Evolutionary conservation across 1,140 invertebrate species (phyloP).

Genomic region (Sitodiplosis mosellana): DNA sequence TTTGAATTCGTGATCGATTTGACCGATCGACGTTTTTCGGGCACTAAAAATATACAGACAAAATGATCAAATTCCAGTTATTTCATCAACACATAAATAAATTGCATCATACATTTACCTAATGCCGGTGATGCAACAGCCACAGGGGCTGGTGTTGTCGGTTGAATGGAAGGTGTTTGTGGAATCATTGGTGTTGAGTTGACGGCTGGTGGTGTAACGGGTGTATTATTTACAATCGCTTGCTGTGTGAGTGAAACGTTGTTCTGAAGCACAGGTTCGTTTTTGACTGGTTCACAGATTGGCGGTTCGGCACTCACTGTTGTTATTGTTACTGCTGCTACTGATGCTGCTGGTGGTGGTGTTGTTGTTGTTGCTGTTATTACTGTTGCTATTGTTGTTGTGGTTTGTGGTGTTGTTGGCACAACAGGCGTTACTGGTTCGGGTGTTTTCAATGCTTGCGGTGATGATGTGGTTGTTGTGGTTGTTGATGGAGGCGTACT

Average conservation of each 20-base stretch:
- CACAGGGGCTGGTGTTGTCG: no score
- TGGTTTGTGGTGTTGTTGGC: conserved; percentile 14
- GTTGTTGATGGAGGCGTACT: conserved; percentile 25
- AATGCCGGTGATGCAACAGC: no score
- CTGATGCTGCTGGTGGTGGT: conserved; percentile 1
- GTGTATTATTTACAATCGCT: no score
- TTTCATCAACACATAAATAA: no score
- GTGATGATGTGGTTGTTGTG: conserved; percentile 23
- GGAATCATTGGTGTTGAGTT: no score
- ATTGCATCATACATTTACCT: no score
- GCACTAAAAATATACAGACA: conserved; percentile 5
- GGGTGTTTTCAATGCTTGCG: conserved; percentile 19
- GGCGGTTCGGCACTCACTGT: not conserved
- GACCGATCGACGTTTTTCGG: conserved; percentile 11
- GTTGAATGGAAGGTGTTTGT: no score
- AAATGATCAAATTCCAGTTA: not conserved
- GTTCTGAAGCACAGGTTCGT: no score
- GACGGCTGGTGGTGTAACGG: no score
- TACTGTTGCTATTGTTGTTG: conserved; percentile 21
- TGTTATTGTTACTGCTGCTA: not conserved
- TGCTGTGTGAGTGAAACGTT: no score
- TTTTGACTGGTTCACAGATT: no score
- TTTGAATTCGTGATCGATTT: conserved; percentile 16
- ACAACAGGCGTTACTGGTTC: conserved; percentile 23
- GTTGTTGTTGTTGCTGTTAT: conserved; percentile 12